phyloP scores from a whole-genome alignment of 2,888 invertebrate species.

The Mellilla xanthometata region DNA sequence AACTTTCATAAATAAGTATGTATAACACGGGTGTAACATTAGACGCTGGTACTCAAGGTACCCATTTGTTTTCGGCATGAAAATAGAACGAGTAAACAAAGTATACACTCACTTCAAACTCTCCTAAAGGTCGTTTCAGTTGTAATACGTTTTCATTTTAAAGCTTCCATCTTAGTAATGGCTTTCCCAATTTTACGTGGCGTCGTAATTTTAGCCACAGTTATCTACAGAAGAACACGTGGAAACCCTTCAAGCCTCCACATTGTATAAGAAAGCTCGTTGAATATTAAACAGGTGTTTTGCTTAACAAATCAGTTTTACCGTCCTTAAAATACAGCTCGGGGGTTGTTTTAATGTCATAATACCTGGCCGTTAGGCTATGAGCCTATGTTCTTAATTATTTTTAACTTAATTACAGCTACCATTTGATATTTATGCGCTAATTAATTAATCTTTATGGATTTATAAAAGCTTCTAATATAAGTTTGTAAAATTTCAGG shows the following conservation, averaged over 20 bases:
- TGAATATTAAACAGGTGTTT: constrained; percentile 13
- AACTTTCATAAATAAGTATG: no score
- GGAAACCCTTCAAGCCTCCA: constrained; percentile 6
- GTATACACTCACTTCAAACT: not conserved
- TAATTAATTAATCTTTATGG: not conserved
- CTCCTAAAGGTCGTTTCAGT: not conserved
- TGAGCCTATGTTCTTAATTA: not conserved
- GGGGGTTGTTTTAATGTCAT: not conserved
- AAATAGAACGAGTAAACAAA: no score
- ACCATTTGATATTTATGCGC: not conserved
- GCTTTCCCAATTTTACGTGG: not conserved
- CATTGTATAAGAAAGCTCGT: constrained; percentile 10
- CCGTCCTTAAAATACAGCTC: constrained; percentile 3
- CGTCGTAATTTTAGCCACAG: constrained; percentile 9
- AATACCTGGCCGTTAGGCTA: not conserved
- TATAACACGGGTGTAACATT: no score
- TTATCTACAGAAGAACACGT: constrained; percentile 6
- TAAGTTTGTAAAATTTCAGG: constrained; percentile 48
- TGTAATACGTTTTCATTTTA: constrained; percentile 8
- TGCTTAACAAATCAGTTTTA: constrained; percentile 5
- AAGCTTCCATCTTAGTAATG: constrained; percentile 3
- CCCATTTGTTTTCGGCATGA: no score
- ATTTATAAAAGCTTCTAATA: no score
- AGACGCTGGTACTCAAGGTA: no score
- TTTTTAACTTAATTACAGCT: not conserved